Percentiles rank a stretch among this genome's conserved stretches.
phyloP scores from a whole-genome alignment of 2,113 vertebrate species.

The Trogon surrucura region DNA sequence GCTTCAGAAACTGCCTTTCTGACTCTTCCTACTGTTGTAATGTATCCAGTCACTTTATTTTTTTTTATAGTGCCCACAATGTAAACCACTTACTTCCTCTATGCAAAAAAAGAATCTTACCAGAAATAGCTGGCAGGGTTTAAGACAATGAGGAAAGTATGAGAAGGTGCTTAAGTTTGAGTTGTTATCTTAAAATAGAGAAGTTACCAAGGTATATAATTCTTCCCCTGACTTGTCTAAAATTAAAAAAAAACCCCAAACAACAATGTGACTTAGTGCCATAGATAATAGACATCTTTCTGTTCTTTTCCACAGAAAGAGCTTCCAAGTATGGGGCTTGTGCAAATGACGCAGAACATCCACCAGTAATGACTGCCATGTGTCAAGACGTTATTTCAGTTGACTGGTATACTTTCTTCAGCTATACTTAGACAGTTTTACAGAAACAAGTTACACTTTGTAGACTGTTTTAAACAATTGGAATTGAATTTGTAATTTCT shows the following conservation, averaged over 20 bases:
- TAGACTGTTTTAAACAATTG: background rate
- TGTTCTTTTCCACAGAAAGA: background rate
- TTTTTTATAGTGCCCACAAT: background rate
- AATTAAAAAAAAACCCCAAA: background rate
- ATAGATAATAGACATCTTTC: rapidly evolving
- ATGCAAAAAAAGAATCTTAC: background rate
- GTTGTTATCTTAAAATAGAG: background rate
- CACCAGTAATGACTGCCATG: background rate
- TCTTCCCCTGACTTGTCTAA: rapidly evolving
- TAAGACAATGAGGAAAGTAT: background rate
- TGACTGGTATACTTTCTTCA: background rate
- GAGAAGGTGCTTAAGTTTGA: background rate
- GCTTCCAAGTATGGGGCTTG: background rate
- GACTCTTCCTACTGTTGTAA: background rate
- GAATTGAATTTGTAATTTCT: background rate
- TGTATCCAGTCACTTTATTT: background rate
- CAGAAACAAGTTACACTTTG: background rate
- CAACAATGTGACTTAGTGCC: background rate
- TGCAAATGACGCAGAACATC: background rate
- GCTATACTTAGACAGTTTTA: background rate
- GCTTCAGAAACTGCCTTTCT: background rate
- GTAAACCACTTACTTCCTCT: background rate
- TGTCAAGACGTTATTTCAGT: background rate
- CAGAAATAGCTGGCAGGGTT: background rate
- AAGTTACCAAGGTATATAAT: background rate